Percentiles rank a stretch among this genome's conserved stretches.
phyloP scores from a whole-genome alignment of 2,797 vertebrate species.

The Chelidonichthys spinosus region DNA sequence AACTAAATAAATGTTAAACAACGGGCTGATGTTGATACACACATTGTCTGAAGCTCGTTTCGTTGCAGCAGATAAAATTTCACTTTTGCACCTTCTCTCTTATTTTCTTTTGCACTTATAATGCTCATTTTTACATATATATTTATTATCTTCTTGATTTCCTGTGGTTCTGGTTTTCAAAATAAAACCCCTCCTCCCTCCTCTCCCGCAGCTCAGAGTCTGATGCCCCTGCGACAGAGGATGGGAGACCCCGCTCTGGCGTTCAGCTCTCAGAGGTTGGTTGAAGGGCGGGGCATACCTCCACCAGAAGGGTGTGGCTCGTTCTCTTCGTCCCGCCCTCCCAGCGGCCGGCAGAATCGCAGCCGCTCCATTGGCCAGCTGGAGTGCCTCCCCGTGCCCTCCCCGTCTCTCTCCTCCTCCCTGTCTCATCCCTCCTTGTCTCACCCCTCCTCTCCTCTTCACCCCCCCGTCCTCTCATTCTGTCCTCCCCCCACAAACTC shows the following conservation, averaged over 20 bases:
- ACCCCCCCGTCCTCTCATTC: conserved; percentile 31
- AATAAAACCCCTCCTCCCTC: conserved; percentile 34
- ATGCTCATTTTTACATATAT: not conserved
- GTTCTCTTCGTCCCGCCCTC: conserved; percentile 32
- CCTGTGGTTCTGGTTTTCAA: conserved; percentile 6
- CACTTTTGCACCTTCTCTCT: not conserved
- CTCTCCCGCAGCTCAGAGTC: conserved; percentile 83
- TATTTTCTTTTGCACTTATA: not conserved
- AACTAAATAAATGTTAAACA: no score
- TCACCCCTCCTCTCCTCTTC: conserved; percentile 14
- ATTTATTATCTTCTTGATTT: not conserved
- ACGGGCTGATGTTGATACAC: not conserved
- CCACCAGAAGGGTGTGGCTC: conserved; percentile 54
- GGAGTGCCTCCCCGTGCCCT: conserved; percentile 75
- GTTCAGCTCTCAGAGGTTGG: conserved; percentile 94
- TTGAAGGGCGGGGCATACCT: conserved; percentile 81
- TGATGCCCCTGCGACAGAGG: conserved; percentile 88
- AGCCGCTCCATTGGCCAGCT: conserved; percentile 88
- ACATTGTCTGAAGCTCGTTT: not conserved
- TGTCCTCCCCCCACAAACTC: conserved; percentile 25
- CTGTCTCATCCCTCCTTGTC: conserved; percentile 73
- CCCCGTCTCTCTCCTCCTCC: conserved; percentile 74
- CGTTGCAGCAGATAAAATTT: not conserved
- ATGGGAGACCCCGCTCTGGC: conserved; percentile 84
- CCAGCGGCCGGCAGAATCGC: conserved; percentile 84